Conservation (phyloP, 2,797 vertebrate genomes). For the Notamacropus eugenii region DNA sequence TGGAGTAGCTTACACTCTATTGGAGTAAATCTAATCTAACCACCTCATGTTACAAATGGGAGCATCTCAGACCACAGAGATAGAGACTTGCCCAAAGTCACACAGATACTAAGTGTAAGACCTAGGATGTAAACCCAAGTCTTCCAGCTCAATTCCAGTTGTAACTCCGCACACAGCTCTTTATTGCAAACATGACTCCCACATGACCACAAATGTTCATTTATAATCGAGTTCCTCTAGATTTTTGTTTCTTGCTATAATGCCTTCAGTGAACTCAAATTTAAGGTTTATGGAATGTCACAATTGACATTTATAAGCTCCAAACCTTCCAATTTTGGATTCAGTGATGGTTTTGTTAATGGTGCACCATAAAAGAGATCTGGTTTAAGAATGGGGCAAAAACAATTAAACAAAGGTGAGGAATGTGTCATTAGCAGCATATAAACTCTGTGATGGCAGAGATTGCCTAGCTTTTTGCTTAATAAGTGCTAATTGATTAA, state of each 20-base stretch:
- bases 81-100: not conserved
- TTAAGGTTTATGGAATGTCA: not conserved
- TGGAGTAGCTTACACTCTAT: not conserved
- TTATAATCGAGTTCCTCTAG: not conserved
- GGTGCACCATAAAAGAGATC: not conserved
- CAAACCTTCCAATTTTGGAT: not conserved
- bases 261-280: not conserved
- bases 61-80: not conserved
- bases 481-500: not conserved
- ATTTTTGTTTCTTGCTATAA: not conserved
- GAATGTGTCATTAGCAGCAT: not conserved
- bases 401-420: not conserved
- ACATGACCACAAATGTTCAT: not conserved
- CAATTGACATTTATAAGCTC: not conserved
- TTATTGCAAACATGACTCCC: not conserved
- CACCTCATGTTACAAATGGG: not conserved
- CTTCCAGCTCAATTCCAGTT: not conserved
- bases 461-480: not conserved
- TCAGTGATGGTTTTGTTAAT: not conserved
- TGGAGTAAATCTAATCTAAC: not conserved
- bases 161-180: not conserved
- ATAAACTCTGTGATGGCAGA: not conserved
- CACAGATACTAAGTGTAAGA: not conserved
- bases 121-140: not conserved
- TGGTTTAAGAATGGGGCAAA: not conserved